Conservation (phyloP, 2,888 invertebrate genomes). For the Tenthredo amoena region DNA sequence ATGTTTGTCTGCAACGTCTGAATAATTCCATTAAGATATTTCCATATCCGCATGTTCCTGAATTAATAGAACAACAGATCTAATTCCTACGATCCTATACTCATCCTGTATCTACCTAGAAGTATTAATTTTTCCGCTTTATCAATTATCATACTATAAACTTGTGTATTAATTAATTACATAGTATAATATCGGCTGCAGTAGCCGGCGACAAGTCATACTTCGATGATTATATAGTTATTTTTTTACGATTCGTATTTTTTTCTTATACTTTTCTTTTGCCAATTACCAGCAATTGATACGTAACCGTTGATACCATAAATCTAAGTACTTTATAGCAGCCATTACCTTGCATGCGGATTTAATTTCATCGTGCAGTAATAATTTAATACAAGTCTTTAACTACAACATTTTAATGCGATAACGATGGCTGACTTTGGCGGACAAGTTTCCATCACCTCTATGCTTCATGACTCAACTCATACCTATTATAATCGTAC, state of each 20-base stretch:
- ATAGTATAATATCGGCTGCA: background rate
- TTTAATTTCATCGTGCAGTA: background rate
- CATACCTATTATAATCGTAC: background rate
- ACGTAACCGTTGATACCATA: background rate
- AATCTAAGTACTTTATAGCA: background rate
- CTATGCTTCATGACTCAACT: background rate
- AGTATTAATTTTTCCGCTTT: background rate
- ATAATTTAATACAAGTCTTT: background rate
- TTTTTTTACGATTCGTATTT: background rate
- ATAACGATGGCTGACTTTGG: background rate
- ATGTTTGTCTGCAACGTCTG: no score
- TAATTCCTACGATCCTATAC: background rate
- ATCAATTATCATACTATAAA: background rate
- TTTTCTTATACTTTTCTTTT: background rate
- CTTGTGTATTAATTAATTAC: background rate
- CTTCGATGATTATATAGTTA: background rate
- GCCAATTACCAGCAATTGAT: slow-evolving; percentile 10
- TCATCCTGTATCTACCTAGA: background rate
- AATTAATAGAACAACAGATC: background rate
- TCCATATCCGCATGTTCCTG: no score
- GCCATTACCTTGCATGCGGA: background rate
- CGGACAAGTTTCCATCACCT: background rate
- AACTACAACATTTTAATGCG: background rate
- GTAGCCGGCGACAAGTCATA: background rate
- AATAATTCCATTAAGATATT: no score